A percentile compares a stretch with the other conserved stretches of the same genome.
Evolutionary conservation across 2,113 vertebrate genomes (phyloP).

Genomic region (Megalops atlanticus): DNA sequence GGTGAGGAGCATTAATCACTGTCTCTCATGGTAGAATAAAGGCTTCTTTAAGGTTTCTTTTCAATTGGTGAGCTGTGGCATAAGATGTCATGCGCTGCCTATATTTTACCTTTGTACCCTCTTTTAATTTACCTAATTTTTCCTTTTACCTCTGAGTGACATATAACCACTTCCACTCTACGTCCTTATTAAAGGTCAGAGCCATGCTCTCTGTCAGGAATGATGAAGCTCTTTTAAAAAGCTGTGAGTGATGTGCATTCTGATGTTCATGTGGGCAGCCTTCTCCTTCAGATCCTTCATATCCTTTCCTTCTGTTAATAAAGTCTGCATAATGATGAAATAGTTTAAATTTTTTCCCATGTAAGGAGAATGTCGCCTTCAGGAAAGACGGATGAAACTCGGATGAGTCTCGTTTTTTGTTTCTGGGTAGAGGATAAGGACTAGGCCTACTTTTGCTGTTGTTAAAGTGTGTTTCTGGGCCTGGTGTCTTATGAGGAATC

Average conservation of each 20-base stretch:
- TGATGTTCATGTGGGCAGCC: not conserved
- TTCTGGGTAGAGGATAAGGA: slow-evolving; percentile 14
- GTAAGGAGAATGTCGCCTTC: not conserved
- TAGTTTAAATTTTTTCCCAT: not conserved
- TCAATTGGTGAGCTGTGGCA: too few relatives aligned
- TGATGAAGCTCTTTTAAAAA: not conserved
- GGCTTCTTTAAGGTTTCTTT: not conserved
- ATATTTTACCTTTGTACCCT: too few relatives aligned
- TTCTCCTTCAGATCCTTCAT: too few relatives aligned
- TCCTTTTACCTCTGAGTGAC: not conserved
- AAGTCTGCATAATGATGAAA: too few relatives aligned
- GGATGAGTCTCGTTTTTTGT: slow-evolving; percentile 32
- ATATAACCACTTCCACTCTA: not conserved
- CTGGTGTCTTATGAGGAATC: slow-evolving; percentile 48
- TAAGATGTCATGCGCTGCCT: too few relatives aligned
- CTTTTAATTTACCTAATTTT: too few relatives aligned
- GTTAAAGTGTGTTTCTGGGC: slow-evolving; percentile 56
- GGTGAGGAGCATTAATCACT: not conserved
- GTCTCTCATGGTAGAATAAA: not conserved
- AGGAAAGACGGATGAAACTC: slow-evolving; percentile 15
- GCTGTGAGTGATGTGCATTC: not conserved
- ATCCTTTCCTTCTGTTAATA: too few relatives aligned
- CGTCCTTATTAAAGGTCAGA: not conserved
- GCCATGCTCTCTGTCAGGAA: not conserved
- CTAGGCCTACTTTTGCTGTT: slow-evolving; percentile 54